Evolutionary conservation across 2,888 invertebrate genomes (phyloP).

Genomic region (Hypercompe scribonia): DNA sequence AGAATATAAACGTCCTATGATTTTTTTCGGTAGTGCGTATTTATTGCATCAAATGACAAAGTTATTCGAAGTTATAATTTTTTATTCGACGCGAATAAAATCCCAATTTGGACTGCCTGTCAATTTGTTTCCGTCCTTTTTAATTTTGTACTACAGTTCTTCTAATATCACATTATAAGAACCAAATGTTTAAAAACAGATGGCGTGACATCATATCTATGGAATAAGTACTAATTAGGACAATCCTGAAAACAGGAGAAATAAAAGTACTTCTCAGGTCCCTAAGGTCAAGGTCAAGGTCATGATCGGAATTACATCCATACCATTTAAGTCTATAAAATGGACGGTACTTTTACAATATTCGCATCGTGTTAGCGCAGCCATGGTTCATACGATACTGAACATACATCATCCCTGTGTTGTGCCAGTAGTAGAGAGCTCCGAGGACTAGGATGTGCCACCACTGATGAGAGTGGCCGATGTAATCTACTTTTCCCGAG

Average conservation of each 20-base stretch:
- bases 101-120: not conserved
- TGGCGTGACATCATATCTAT: not conserved
- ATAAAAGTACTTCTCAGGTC: not conserved
- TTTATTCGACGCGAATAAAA: not conserved
- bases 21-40: not conserved
- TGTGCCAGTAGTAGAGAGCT: conserved; percentile 98
- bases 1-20: not conserved
- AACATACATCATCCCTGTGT: conserved; percentile 93
- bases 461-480: conserved; percentile 98
- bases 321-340: not conserved
- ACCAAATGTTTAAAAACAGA: not conserved
- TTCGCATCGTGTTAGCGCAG: conserved; percentile 89
- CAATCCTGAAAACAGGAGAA: not conserved
- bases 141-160: conserved; percentile 7
- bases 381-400: conserved; percentile 93
- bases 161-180: conserved; percentile 10
- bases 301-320: not conserved
- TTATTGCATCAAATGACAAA: not conserved
- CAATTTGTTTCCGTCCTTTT: not conserved
- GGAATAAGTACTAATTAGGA: conserved; percentile 5
- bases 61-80: not conserved
- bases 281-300: not conserved
- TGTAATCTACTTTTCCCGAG: conserved; percentile 95
- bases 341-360: conserved; percentile 74
- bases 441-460: conserved; percentile 97